A percentile compares a stretch with the other conserved stretches of the same genome.
These are phyloP conservation scores for Orthosia gracilis DNA, from an alignment of 2,888 invertebrate genomes.

Conservation along the genomic window DNA sequence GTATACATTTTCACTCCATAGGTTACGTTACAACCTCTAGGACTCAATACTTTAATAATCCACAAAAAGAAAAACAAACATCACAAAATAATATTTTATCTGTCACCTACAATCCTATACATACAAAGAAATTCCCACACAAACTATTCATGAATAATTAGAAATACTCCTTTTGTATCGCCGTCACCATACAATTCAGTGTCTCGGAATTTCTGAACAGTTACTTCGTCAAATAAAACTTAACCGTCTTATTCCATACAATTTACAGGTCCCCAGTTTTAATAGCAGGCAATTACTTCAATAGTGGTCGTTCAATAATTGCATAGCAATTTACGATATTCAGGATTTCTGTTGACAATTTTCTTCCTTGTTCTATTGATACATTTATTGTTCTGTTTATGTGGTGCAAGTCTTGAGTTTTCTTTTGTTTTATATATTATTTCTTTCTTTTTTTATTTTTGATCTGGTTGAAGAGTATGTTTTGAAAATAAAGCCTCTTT, in stretches of 20 bases:
- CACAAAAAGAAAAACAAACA: not conserved
- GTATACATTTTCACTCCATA: not conserved
- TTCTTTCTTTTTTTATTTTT: not conserved
- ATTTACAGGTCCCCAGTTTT: constrained; percentile 58
- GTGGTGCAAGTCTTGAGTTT: constrained; percentile 58
- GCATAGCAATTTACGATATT: constrained; percentile 69
- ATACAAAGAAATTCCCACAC: constrained; percentile 28
- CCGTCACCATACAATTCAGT: constrained; percentile 6
- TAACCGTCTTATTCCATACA: constrained; percentile 49
- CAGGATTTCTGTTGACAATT: constrained; percentile 71
- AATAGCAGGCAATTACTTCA: constrained; percentile 67
- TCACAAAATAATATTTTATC: not conserved
- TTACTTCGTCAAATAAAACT: constrained; percentile 39
- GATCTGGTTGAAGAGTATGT: too few species aligned
- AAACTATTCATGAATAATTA: constrained; percentile 52
- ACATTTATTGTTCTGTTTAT: constrained; percentile 66
- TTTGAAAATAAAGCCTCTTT: too few species aligned
- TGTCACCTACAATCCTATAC: not conserved
- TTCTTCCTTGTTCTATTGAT: constrained; percentile 61
- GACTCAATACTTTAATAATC: too few species aligned
- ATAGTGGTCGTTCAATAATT: constrained; percentile 67
- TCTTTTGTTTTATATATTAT: not conserved
- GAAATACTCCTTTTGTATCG: constrained; percentile 16
- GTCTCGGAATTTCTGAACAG: constrained; percentile 42
- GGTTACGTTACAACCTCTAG: not conserved